Conservation (phyloP, 2,888 invertebrate species). For the Meandrusa payeni region DNA sequence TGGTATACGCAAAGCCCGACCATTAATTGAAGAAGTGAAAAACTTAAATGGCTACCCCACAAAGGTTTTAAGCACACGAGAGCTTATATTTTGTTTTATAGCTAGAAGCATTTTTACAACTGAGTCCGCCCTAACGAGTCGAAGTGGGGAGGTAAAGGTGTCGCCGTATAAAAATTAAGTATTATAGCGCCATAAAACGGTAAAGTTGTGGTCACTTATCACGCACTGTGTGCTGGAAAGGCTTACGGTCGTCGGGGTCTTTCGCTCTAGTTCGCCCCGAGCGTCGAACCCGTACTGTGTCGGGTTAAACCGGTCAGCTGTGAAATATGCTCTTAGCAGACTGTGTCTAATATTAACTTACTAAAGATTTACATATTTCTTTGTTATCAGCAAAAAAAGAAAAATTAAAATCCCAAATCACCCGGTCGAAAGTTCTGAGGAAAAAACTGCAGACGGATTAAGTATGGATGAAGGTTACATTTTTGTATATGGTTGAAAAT, state of each 20-base stretch:
- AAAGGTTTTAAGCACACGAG: no score
- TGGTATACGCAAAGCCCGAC: no score
- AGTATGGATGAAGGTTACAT: no score
- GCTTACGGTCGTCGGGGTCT: constrained; percentile 39
- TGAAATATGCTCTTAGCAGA: constrained; percentile 38
- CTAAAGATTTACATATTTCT: no score
- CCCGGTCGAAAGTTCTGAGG: no score
- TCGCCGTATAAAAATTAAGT: constrained; percentile 19
- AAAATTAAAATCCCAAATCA: no score
- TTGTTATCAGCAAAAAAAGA: no score
- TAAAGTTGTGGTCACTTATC: constrained; percentile 32
- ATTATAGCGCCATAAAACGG: constrained; percentile 31
- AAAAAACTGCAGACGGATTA: no score
- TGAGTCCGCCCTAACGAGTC: constrained; percentile 1
- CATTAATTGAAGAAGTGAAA: no score
- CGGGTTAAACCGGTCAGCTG: constrained; percentile 45
- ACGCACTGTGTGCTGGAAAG: constrained; percentile 37
- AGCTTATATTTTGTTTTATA: no score
- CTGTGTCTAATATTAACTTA: constrained; percentile 25
- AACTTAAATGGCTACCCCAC: no score
- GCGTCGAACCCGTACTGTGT: constrained; percentile 41
- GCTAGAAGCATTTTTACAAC: constrained; percentile 4
- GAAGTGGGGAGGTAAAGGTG: constrained; percentile 7
- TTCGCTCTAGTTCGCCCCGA: constrained; percentile 53
- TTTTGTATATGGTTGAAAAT: no score